Percentiles rank a stretch among this genome's conserved stretches.
These are phyloP conservation scores for Hylomyscus alleni DNA, from an alignment of 2,797 vertebrate species.

Conservation along the genomic window DNA sequence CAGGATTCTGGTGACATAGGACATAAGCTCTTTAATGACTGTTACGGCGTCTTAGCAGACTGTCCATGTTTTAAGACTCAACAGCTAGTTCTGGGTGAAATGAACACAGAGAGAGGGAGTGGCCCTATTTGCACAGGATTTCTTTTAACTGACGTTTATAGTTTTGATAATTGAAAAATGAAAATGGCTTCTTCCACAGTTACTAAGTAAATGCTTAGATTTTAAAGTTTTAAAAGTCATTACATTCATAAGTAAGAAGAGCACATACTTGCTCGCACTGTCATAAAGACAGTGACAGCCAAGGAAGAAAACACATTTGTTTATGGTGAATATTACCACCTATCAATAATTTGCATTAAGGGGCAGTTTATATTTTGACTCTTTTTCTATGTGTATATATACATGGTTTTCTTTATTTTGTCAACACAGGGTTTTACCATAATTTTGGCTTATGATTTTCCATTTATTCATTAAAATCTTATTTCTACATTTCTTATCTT, in stretches of 20 bases:
- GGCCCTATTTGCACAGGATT: neutral
- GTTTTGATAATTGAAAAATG: conserved; percentile 30
- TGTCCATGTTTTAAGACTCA: conserved; percentile 75
- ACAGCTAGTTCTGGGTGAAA: conserved; percentile 75
- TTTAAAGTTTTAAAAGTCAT: neutral
- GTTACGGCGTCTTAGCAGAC: conserved; percentile 60
- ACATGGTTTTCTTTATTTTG: neutral
- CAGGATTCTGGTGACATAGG: conserved; percentile 80
- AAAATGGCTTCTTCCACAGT: conserved; percentile 2
- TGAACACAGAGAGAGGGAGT: neutral
- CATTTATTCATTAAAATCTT: neutral
- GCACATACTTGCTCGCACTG: neutral
- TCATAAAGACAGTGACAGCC: neutral
- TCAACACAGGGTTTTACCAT: neutral
- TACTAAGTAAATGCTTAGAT: conserved; percentile 5
- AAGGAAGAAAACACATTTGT: conserved; percentile 10
- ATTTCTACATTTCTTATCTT: neutral
- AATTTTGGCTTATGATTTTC: neutral
- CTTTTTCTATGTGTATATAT: neutral
- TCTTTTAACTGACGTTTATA: conserved; percentile 1
- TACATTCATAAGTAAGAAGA: neutral
- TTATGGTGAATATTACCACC: neutral
- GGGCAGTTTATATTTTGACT: neutral
- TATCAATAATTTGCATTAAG: neutral
- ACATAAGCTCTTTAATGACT: conserved; percentile 44